These are phyloP conservation scores for Patella ulyssiponensis DNA, from an alignment of 2,888 invertebrate genomes.

Conservation along the genomic window DNA sequence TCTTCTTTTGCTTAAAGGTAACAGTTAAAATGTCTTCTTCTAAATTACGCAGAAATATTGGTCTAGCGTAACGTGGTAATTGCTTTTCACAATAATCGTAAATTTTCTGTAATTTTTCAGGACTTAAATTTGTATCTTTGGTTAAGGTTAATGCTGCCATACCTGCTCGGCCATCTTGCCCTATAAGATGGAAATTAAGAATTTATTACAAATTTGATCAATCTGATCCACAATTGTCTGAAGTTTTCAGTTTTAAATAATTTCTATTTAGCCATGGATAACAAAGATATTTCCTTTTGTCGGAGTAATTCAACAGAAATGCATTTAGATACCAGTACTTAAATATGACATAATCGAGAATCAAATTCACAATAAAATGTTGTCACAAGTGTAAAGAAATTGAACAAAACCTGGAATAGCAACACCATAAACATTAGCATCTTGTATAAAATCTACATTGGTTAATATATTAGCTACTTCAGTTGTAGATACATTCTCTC, in stretches of 20 bases:
- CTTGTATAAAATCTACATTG: conserved; percentile 33
- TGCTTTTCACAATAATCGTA: conserved; percentile 43
- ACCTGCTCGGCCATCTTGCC: conserved; percentile 58
- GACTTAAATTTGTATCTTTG: conserved; percentile 35
- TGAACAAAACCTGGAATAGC: conserved; percentile 30
- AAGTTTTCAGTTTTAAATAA: too few species aligned
- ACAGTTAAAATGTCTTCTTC: conserved; percentile 48
- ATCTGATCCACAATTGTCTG: background rate
- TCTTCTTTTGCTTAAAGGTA: conserved; percentile 62
- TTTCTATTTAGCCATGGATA: too few species aligned
- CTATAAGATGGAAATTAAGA: conserved; percentile 29
- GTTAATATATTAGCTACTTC: conserved; percentile 42
- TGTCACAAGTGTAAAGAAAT: too few species aligned
- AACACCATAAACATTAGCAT: conserved; percentile 45
- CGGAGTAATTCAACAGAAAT: too few species aligned
- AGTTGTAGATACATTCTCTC: conserved; percentile 47
- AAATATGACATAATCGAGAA: too few species aligned
- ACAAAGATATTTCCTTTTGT: too few species aligned
- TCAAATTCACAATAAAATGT: too few species aligned
- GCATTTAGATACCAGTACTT: too few species aligned
- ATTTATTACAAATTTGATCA: background rate
- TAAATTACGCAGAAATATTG: conserved; percentile 55
- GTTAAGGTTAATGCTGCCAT: conserved; percentile 60
- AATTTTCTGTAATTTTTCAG: conserved; percentile 35
- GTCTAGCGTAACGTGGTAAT: conserved; percentile 60